Evolutionary conservation across 1,140 invertebrate species (phyloP).

Genomic region (Chlorops oryzae): DNA sequence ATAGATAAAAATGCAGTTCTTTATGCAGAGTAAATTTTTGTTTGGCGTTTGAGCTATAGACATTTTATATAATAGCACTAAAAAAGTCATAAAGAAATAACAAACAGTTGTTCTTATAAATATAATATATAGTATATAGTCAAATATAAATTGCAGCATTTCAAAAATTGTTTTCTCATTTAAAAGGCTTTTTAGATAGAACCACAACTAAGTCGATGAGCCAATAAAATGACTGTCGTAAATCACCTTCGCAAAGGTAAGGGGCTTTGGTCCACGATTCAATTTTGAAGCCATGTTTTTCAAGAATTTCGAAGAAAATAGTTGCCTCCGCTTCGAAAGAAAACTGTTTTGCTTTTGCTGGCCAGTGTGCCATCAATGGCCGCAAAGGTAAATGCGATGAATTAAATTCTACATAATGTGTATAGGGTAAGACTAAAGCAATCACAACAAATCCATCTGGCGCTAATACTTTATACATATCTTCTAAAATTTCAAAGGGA

Average conservation of each 20-base stretch:
- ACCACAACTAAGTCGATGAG: conserved; percentile 81
- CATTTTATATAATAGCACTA: too few species aligned
- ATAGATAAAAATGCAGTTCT: too few species aligned
- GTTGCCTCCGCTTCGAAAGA: conserved; percentile 41
- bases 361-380: conserved; percentile 31
- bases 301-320: conserved; percentile 38
- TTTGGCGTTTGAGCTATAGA: too few species aligned
- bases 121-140: too few species aligned
- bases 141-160: too few species aligned
- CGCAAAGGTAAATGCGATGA: conserved; percentile 43
- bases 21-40: too few species aligned
- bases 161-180: too few species aligned
- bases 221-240: conserved; percentile 80
- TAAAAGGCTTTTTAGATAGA: conserved; percentile 43
- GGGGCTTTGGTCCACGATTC: conserved; percentile 78
- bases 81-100: too few species aligned
- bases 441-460: conserved; percentile 67
- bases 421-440: conserved; percentile 79
- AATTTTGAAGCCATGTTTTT: conserved; percentile 60
- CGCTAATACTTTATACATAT: conserved; percentile 59
- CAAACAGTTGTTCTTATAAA: too few species aligned
- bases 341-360: conserved; percentile 20
- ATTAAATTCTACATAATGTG: conserved; percentile 75
- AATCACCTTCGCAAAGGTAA: conserved; percentile 87
- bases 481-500: conserved; percentile 64